Conservation (phyloP, 2,888 invertebrate genomes). For the Helleia helle region DNA sequence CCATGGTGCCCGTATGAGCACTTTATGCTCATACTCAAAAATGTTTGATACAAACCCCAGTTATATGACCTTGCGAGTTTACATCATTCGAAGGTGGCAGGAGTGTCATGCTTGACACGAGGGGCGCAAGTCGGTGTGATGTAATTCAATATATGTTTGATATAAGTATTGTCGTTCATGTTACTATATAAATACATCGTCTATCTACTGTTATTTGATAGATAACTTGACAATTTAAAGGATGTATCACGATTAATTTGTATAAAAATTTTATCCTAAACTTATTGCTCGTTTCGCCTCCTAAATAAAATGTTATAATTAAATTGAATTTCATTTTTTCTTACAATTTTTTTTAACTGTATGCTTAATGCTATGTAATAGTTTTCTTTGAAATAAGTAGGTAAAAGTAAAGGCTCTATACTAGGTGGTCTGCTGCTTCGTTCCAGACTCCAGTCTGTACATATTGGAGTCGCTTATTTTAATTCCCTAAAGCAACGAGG, state of each 20-base stretch:
- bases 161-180: slow-evolving; percentile 59
- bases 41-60: background rate
- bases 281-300: slow-evolving; percentile 74
- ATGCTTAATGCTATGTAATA: too few relatives aligned
- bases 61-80: background rate
- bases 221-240: slow-evolving; percentile 64
- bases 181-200: slow-evolving; percentile 65
- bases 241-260: slow-evolving; percentile 66
- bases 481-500: too few relatives aligned
- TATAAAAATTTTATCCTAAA: slow-evolving; percentile 66
- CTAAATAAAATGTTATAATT: slow-evolving; percentile 73
- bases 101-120: background rate
- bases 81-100: slow-evolving; percentile 1
- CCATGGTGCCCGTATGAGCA: slow-evolving; percentile 2
- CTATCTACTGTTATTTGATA: slow-evolving; percentile 58
- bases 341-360: too few relatives aligned
- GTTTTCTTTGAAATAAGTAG: too few relatives aligned
- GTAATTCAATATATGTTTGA: slow-evolving; percentile 26
- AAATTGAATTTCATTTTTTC: slow-evolving; percentile 17
- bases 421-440: too few relatives aligned
- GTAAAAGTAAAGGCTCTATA: too few relatives aligned
- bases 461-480: too few relatives aligned
- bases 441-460: too few relatives aligned
- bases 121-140: slow-evolving; percentile 51
- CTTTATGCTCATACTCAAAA: slow-evolving; percentile 3